Percentiles rank a stretch among this genome's conserved stretches.
Evolutionary conservation across 1,140 invertebrate genomes (phyloP).

Genomic region (Ceratina calcarata): DNA sequence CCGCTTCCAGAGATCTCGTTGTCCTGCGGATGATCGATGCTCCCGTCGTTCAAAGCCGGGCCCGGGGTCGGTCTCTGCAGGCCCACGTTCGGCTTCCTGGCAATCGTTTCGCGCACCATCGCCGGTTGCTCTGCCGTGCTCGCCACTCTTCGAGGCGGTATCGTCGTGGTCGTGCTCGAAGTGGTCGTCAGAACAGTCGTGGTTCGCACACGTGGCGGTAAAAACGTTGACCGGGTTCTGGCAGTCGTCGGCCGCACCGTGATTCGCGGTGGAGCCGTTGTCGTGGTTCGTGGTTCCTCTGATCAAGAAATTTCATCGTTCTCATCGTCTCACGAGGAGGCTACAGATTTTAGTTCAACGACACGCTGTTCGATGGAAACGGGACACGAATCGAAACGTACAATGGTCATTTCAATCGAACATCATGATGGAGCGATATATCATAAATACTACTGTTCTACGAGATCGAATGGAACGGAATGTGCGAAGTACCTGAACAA

Average conservation of each 20-base stretch:
- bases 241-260: conserved; percentile 68
- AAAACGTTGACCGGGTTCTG: conserved; percentile 64
- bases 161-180: conserved; percentile 55
- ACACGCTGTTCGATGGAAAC: too few species aligned
- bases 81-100: conserved; percentile 71
- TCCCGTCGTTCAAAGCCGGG: conserved; percentile 53
- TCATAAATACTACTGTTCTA: too few species aligned
- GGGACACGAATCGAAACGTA: too few species aligned
- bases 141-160: conserved; percentile 20
- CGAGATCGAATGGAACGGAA: too few species aligned
- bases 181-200: conserved; percentile 71
- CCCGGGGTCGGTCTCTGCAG: conserved; percentile 63
- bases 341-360: too few species aligned
- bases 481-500: conserved; percentile 83
- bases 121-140: conserved; percentile 70
- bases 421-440: too few species aligned
- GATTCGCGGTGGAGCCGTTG: conserved; percentile 52
- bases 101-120: conserved; percentile 71
- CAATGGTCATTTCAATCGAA: neutral
- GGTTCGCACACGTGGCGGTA: conserved; percentile 71
- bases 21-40: conserved; percentile 79
- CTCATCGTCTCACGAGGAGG: too few species aligned
- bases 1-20: conserved; percentile 83
- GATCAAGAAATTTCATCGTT: neutral
- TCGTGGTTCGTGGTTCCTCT: conserved; percentile 50